These are phyloP conservation scores for Thaleichthys pacificus DNA, from an alignment of 2,797 vertebrate genomes.

Conservation along the genomic window DNA sequence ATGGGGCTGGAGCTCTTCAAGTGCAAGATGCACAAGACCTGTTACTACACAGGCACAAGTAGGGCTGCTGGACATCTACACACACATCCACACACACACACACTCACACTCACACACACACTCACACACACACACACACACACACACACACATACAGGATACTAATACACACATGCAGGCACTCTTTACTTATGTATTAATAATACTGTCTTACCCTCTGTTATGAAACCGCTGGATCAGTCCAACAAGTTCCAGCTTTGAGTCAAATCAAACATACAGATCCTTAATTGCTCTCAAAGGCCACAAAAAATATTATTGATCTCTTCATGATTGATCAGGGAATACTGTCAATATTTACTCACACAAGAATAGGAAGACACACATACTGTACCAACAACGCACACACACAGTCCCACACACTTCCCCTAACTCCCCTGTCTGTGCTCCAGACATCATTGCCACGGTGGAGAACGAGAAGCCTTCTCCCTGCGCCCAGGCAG, in stretches of 20 bases:
- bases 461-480: slow-evolving; percentile 81
- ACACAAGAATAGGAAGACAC: slow-evolving; percentile 3
- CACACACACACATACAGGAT: too few relatives aligned
- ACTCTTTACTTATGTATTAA: neutral
- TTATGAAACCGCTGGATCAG: neutral
- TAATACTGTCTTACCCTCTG: neutral
- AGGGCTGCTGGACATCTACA: neutral
- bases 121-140: too few relatives aligned
- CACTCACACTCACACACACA: slow-evolving; percentile 1
- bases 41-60: slow-evolving; percentile 82
- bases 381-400: neutral
- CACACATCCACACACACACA: slow-evolving; percentile 25
- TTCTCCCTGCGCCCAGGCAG: slow-evolving; percentile 84
- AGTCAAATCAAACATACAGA: too few relatives aligned
- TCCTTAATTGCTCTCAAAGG: too few relatives aligned
- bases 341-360: neutral
- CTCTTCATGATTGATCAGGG: neutral
- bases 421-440: neutral
- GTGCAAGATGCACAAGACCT: slow-evolving; percentile 96
- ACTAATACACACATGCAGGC: neutral
- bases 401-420: neutral
- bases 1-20: slow-evolving; percentile 92
- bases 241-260: too few relatives aligned
- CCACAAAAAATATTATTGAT: too few relatives aligned
- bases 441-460: slow-evolving; percentile 81